These are phyloP conservation scores for Drosophila siamana DNA, from an alignment of 2,888 invertebrate species.

Conservation along the genomic window DNA sequence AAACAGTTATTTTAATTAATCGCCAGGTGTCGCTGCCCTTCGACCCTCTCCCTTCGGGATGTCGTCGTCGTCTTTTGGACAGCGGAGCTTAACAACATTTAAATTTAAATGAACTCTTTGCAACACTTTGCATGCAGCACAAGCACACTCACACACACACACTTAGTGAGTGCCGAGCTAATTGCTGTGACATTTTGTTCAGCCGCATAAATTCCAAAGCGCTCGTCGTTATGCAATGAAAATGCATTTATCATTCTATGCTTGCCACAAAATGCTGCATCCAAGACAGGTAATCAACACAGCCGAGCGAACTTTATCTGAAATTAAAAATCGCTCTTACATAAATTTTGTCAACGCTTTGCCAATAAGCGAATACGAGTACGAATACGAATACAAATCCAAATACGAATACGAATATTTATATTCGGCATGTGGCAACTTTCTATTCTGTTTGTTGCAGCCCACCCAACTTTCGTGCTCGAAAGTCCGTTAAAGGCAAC, in stretches of 20 bases:
- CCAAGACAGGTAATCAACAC: conserved; percentile 64
- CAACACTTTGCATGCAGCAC: conserved; percentile 26
- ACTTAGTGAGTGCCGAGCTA: conserved; percentile 29
- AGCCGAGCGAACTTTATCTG: conserved; percentile 65
- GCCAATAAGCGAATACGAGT: conserved; percentile 45
- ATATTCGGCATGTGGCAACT: conserved; percentile 28
- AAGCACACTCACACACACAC: background rate
- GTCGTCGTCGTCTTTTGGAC: conserved; percentile 1
- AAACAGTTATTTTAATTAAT: conserved; percentile 82
- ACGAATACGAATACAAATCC: conserved; percentile 3
- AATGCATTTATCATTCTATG: conserved; percentile 69
- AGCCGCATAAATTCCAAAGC: conserved; percentile 54
- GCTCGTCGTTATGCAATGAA: conserved; percentile 24
- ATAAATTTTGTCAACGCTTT: conserved; percentile 67
- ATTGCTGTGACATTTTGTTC: conserved; percentile 55
- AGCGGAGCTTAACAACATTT: conserved; percentile 42
- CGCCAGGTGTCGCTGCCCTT: conserved; percentile 76
- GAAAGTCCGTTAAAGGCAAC: conserved; percentile 39
- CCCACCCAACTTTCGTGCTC: conserved; percentile 23
- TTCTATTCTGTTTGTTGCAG: conserved; percentile 8
- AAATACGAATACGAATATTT: background rate
- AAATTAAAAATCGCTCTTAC: conserved; percentile 75
- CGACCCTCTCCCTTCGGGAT: too few species aligned
- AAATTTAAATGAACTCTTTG: conserved; percentile 63
- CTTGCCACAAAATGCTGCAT: conserved; percentile 25